Evolutionary conservation across 2,113 vertebrate species (phyloP).

Genomic region (Myocastor coypus): DNA sequence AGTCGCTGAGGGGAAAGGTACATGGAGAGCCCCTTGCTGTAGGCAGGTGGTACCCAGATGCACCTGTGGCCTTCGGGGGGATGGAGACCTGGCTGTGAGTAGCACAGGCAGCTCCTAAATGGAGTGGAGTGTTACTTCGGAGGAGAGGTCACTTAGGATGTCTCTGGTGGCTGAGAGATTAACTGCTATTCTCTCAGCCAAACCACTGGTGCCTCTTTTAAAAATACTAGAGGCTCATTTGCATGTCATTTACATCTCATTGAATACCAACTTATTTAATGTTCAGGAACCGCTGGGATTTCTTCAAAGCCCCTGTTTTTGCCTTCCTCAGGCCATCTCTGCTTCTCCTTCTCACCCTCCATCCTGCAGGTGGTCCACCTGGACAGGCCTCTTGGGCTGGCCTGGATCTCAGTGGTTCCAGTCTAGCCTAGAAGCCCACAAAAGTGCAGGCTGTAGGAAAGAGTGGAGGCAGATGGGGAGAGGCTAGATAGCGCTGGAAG

Average conservation of each 20-base stretch:
- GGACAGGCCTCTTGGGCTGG: background rate
- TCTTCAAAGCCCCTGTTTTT: conserved; percentile 48
- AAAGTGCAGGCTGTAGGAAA: background rate
- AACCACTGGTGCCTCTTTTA: conserved; percentile 50
- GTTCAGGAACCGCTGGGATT: conserved; percentile 62
- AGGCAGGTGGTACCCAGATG: background rate
- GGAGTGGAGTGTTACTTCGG: background rate
- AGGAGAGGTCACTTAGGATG: conserved; percentile 44
- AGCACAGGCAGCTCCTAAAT: background rate
- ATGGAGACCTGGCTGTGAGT: background rate
- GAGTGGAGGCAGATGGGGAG: background rate
- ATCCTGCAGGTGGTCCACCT: background rate
- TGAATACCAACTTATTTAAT: conserved; percentile 70
- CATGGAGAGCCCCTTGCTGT: rapidly evolving
- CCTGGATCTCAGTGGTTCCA: background rate
- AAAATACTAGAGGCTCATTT: conserved; percentile 72
- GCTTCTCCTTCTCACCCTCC: background rate
- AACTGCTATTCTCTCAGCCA: conserved; percentile 67
- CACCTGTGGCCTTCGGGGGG: background rate
- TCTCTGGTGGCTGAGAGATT: conserved; percentile 36
- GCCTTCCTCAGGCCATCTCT: conserved; percentile 17
- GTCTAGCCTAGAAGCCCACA: background rate
- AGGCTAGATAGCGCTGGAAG: background rate
- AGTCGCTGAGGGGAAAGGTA: background rate
- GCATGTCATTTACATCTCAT: conserved; percentile 75